Conservation (phyloP, 2,113 vertebrate species). For the Argyrosomus japonicus region DNA sequence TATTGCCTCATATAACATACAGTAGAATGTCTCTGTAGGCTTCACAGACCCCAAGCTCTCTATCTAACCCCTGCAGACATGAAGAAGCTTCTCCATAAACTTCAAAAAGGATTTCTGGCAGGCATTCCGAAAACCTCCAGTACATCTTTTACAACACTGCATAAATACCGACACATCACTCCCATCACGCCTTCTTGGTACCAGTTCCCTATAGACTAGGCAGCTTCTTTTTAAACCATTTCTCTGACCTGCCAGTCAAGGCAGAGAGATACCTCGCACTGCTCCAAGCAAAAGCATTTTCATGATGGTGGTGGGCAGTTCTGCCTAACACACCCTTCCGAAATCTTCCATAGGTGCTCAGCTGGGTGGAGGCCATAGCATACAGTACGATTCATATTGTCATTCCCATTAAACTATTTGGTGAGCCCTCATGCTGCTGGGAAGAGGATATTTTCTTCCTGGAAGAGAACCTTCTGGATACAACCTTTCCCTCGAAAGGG, state of each 20-base stretch:
- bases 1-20: background rate
- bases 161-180: background rate
- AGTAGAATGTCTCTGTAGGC: background rate
- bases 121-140: slow-evolving; percentile 4
- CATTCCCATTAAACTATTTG: background rate
- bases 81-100: slow-evolving; percentile 8
- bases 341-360: background rate
- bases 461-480: background rate
- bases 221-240: background rate
- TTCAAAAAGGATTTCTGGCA: slow-evolving; percentile 9
- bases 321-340: too few species aligned
- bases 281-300: background rate
- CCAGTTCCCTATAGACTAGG: background rate
- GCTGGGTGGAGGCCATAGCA: background rate
- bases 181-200: background rate
- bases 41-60: background rate
- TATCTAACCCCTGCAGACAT: background rate
- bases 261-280: slow-evolving; percentile 1
- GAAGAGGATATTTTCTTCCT: background rate
- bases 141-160: background rate
- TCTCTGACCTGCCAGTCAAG: slow-evolving; percentile 3
- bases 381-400: background rate
- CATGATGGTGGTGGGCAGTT: too few species aligned
- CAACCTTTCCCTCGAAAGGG: background rate
- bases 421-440: background rate